Conservation (phyloP, 2,797 vertebrate genomes). For the Echiichthys vipera region DNA sequence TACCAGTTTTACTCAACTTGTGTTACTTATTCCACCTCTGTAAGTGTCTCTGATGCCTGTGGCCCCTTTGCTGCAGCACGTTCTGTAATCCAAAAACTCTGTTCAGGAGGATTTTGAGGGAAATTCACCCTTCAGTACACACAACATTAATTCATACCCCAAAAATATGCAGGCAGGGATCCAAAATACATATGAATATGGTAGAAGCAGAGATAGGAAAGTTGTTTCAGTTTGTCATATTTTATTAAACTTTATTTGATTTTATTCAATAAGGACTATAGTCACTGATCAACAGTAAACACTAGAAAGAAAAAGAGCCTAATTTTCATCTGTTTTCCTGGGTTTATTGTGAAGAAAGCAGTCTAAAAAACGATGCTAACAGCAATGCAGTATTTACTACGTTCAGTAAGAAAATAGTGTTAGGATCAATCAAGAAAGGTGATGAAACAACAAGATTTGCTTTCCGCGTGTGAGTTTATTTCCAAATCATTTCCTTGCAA, state of each 20-base stretch:
- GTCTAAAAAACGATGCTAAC: too few species aligned
- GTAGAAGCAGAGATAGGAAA: too few species aligned
- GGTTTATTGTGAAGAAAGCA: background rate
- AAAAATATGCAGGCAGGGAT: background rate
- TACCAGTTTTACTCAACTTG: background rate
- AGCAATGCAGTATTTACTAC: too few species aligned
- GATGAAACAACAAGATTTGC: too few species aligned
- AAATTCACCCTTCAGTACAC: background rate
- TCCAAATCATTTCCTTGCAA: too few species aligned
- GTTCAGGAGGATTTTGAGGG: background rate
- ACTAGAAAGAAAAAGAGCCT: background rate
- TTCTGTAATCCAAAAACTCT: background rate
- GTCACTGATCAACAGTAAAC: background rate
- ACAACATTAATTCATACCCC: background rate
- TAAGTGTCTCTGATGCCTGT: background rate
- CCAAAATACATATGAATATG: too few species aligned
- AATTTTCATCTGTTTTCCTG: background rate
- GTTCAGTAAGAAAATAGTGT: too few species aligned
- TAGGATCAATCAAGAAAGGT: too few species aligned
- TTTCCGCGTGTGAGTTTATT: too few species aligned
- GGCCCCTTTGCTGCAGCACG: background rate
- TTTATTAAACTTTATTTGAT: too few species aligned
- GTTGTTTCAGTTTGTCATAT: too few species aligned
- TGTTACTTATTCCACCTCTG: background rate
- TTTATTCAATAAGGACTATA: background rate